Conservation (phyloP, 2,113 vertebrate genomes). For the Sinocyclocheilus maitianheensis region DNA sequence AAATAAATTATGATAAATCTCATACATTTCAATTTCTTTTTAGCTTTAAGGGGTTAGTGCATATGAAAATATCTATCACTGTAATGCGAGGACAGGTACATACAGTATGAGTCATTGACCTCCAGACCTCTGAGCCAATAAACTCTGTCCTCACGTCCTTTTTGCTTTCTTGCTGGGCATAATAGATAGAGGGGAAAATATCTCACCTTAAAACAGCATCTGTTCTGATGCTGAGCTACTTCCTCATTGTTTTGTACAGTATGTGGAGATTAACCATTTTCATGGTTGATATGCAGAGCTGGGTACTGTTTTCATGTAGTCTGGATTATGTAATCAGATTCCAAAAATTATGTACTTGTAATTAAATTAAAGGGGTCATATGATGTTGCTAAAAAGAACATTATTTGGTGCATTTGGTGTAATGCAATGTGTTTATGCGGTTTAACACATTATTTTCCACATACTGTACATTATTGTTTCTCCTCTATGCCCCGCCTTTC, state of each 20-base stretch:
- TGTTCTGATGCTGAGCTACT: conserved; percentile 54
- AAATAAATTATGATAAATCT: conserved; percentile 31
- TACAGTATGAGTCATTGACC: conserved; percentile 48
- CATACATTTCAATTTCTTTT: conserved; percentile 39
- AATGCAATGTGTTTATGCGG: too few species aligned
- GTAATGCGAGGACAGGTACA: conserved; percentile 41
- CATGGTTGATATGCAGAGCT: conserved; percentile 14
- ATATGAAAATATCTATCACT: conserved; percentile 49
- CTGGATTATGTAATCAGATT: too few species aligned
- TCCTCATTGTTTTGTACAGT: conserved; percentile 42
- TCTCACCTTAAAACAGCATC: conserved; percentile 20
- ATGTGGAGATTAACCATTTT: not conserved
- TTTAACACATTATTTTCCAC: too few species aligned
- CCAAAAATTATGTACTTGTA: too few species aligned
- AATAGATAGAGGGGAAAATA: conserved; percentile 22
- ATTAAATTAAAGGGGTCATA: too few species aligned
- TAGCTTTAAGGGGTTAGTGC: conserved; percentile 34
- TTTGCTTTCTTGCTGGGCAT: conserved; percentile 1
- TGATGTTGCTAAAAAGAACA: too few species aligned
- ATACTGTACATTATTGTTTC: too few species aligned
- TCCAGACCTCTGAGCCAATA: conserved; percentile 41
- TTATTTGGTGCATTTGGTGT: too few species aligned
- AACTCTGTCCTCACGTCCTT: conserved; percentile 50
- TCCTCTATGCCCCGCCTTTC: too few species aligned
- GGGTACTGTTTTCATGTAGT: too few species aligned